These are phyloP conservation scores for Diarsia rubi DNA, from an alignment of 2,888 invertebrate species.

Conservation along the genomic window DNA sequence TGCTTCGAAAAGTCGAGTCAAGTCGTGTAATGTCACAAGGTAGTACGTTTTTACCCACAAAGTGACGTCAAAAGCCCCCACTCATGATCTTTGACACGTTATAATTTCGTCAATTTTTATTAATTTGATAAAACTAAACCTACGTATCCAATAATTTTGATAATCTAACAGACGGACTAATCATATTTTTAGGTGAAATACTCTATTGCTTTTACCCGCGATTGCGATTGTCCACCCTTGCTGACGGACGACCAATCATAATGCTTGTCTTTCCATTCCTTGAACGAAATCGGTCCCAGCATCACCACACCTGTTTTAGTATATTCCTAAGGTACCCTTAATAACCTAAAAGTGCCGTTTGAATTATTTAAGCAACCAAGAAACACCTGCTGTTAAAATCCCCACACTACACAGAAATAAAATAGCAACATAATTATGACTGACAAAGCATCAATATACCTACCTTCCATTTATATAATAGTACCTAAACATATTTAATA, in stretches of 20 bases:
- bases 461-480: background rate
- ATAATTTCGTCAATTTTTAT: no score
- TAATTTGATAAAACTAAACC: no score
- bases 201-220: no score
- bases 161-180: no score
- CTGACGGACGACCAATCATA: background rate
- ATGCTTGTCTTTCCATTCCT: background rate
- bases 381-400: background rate
- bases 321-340: background rate
- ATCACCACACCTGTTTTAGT: background rate
- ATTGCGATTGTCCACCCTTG: no score
- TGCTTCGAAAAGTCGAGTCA: no score
- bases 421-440: background rate
- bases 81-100: no score
- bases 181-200: no score
- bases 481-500: constrained; percentile 1
- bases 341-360: background rate
- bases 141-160: no score
- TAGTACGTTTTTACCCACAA: no score
- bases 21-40: no score
- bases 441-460: background rate
- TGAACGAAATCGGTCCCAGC: background rate
- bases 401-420: background rate
- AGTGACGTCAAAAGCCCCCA: no score
- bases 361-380: background rate